Base-by-base conservation (phyloP, 2,888 invertebrate genomes). In the Noctua janthe region DNA sequence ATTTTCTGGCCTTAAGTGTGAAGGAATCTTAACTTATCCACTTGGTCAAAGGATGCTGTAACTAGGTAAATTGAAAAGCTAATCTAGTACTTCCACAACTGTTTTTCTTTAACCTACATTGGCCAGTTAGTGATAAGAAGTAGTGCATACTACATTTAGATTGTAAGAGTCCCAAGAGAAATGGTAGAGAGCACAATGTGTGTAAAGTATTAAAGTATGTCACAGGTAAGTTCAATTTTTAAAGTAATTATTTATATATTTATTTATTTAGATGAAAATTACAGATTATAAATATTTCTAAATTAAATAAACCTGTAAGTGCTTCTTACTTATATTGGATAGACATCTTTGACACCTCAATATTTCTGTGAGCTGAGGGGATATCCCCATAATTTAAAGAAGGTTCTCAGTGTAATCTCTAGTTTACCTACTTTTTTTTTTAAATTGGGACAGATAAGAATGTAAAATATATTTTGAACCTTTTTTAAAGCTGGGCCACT, bases 91-190 rank as follows among this genome's bases (percentile, higher is more conserved):
- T 86, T 56, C 43, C 17, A 75, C 49, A 74, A 72, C 39, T 84
- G 76, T 67, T 80, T 83, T 71, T 84, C 67, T 80, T 74, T 87
- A 80, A 76, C 85, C 80, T 84, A 85, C 64, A 62, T 85, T 87
- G 49, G 56, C 23, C 23, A 84, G 49, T 47, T 23, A 35, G 64
- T 85, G 85, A 87, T 87, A 85, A 87, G 76, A 83, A 86, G 64
- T 72, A 72, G 64, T 74, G n/a, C 15, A 69, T 49, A 74, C 39
- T 43, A 23, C 13, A 43, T 51, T n/a, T 35, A 56, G 0, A 47
- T 47, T 83, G 23, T 29, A 47, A 51, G n/a, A 35, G 20, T 64
- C 23, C 39, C 4, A 71, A 15, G 20, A 43, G 47, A 49, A 71
- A 39, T 56, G 13, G 20, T 66, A 10, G 1, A n/a, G 13, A 74